These are phyloP conservation scores for Eueides isabella DNA, from an alignment of 1,140 invertebrate genomes.

Conservation along the genomic window DNA sequence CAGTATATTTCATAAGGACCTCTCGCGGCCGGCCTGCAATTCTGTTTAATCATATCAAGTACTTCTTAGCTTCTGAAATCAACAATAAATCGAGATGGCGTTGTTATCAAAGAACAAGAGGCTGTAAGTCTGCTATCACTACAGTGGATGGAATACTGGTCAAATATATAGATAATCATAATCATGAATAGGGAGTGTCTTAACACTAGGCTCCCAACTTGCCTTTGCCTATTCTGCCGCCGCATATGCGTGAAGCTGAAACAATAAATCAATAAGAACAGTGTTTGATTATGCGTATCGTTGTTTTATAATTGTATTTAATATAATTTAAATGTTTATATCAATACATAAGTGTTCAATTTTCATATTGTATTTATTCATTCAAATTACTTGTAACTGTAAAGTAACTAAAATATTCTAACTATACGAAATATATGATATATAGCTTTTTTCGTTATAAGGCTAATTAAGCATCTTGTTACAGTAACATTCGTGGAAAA, in stretches of 20 bases:
- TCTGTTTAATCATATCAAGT: constrained; percentile 16
- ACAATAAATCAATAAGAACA: neutral
- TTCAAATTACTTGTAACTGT: neutral
- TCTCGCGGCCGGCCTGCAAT: constrained; percentile 20
- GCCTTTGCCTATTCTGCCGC: no score
- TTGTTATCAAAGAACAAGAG: constrained; percentile 26
- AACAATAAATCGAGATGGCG: constrained; percentile 28
- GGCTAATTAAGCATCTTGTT: constrained; percentile 32
- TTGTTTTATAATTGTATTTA: neutral
- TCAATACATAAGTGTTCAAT: neutral
- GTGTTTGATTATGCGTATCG: neutral
- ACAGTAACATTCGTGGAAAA: constrained; percentile 52
- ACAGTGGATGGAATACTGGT: constrained; percentile 30
- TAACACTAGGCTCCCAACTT: no score
- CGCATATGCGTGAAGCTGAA: no score
- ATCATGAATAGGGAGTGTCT: constrained; percentile 16
- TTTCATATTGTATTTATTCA: neutral
- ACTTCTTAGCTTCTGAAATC: constrained; percentile 12
- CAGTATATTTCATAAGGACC: constrained; percentile 23
- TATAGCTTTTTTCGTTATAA: neutral
- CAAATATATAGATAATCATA: constrained; percentile 34
- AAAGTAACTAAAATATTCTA: neutral
- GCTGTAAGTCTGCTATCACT: constrained; percentile 36
- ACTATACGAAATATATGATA: neutral
- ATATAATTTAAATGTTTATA: neutral